Conservation (phyloP, 2,113 vertebrate species). For the Sterna hirundo region DNA sequence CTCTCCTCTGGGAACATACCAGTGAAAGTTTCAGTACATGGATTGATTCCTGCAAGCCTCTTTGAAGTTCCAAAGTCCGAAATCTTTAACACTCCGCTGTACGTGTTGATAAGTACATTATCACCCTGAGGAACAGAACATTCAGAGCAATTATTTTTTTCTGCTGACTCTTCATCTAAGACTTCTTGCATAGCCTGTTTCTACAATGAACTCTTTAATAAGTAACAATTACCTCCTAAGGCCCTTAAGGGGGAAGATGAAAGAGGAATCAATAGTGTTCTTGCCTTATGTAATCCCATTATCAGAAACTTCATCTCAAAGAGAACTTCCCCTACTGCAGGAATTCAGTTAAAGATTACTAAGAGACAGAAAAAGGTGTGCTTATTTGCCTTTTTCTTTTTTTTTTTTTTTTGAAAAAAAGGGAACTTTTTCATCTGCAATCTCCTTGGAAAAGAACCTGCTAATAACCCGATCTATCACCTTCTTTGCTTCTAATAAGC, state of each 20-base stretch:
- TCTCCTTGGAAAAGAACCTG: background rate
- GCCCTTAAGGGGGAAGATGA: background rate
- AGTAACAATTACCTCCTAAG: background rate
- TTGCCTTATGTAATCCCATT: background rate
- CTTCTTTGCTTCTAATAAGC: background rate
- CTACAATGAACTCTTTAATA: background rate
- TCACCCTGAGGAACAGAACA: constrained; percentile 85
- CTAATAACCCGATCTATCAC: background rate
- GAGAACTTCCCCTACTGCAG: background rate
- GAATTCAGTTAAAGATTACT: background rate
- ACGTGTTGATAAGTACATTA: constrained; percentile 98
- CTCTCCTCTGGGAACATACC: constrained; percentile 75
- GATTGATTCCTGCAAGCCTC: constrained; percentile 96
- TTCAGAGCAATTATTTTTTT: constrained; percentile 18
- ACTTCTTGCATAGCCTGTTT: background rate
- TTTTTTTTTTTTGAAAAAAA: background rate
- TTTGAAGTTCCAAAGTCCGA: constrained; percentile 98
- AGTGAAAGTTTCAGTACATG: constrained; percentile 97
- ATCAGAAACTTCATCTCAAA: background rate
- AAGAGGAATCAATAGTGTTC: background rate
- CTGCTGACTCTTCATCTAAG: background rate
- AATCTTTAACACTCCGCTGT: constrained; percentile 98
- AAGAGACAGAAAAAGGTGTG: background rate
- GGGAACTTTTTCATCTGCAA: background rate
- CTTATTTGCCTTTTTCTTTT: background rate